Conservation (phyloP, 2,888 invertebrate genomes). For the Tyria jacobaeae region DNA sequence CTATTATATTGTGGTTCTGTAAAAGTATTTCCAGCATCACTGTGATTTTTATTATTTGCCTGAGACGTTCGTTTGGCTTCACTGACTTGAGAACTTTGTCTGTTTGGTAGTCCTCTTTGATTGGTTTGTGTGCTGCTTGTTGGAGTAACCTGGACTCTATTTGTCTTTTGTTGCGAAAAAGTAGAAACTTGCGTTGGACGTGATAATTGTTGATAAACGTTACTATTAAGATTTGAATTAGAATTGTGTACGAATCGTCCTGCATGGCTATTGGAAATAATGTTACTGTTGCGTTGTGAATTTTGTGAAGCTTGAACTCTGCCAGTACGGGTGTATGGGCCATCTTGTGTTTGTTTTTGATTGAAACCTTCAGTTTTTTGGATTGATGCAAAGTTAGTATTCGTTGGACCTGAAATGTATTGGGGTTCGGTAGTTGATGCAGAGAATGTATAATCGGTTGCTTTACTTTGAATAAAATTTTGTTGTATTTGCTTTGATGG, state of each 20-base stretch:
- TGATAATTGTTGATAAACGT: conserved; percentile 40
- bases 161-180: conserved; percentile 55
- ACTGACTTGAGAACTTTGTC: conserved; percentile 58
- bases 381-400: conserved; percentile 51
- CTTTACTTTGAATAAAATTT: conserved; percentile 57
- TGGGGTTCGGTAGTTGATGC: conserved; percentile 74
- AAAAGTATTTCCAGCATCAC: conserved; percentile 51
- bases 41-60: conserved; percentile 57
- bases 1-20: conserved; percentile 64
- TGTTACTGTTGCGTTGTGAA: conserved; percentile 43
- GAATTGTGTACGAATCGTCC: conserved; percentile 53
- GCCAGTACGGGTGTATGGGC: conserved; percentile 56
- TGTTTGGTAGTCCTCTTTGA: conserved; percentile 54
- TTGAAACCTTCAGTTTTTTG: conserved; percentile 43
- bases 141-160: conserved; percentile 42
- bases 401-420: conserved; percentile 64
- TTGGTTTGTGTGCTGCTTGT: conserved; percentile 49
- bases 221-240: conserved; percentile 37
- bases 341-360: conserved; percentile 65
- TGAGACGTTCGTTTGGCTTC: conserved; percentile 55
- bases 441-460: conserved; percentile 63
- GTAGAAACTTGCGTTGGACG: conserved; percentile 55
- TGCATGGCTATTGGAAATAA: conserved; percentile 60
- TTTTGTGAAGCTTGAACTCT: conserved; percentile 54
- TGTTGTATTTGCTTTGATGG: conserved; percentile 70